A percentile compares a stretch with the other conserved stretches of the same genome.
Evolutionary conservation across 2,113 vertebrate genomes (phyloP).

Genomic region (Mystacornis crossleyi): DNA sequence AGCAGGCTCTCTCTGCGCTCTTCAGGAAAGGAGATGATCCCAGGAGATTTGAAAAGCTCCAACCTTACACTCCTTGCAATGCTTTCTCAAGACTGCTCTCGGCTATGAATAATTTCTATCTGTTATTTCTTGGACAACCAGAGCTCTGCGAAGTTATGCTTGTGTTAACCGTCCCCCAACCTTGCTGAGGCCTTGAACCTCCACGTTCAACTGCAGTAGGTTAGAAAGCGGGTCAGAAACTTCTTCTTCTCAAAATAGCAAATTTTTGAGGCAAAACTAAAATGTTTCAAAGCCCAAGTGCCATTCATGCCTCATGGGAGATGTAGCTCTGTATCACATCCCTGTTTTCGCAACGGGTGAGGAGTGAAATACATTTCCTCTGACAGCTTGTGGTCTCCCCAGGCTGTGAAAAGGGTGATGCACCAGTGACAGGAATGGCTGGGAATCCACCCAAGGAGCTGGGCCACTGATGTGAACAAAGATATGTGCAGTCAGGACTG

Average conservation of each 20-base stretch:
- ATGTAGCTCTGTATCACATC: background rate
- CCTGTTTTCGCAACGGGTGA: background rate
- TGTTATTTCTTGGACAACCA: background rate
- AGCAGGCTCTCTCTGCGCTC: background rate
- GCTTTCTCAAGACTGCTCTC: background rate
- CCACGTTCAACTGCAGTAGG: background rate
- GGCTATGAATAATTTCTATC: background rate
- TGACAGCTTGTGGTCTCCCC: background rate
- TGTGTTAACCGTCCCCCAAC: background rate
- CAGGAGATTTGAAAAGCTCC: background rate
- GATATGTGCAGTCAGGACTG: background rate
- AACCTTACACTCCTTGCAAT: background rate
- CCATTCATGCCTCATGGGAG: background rate
- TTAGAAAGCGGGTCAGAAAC: background rate
- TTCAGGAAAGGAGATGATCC: background rate
- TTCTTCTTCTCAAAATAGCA: background rate
- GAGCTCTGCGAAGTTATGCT: background rate
- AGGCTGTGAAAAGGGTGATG: background rate
- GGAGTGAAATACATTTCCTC: background rate
- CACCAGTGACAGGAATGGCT: background rate
- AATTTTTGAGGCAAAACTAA: background rate
- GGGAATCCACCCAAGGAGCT: background rate
- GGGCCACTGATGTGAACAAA: background rate
- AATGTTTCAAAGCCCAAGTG: background rate
- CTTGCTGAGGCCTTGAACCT: background rate